Conservation (phyloP, 2,797 vertebrate species). For the Tragelaphus oryx region DNA sequence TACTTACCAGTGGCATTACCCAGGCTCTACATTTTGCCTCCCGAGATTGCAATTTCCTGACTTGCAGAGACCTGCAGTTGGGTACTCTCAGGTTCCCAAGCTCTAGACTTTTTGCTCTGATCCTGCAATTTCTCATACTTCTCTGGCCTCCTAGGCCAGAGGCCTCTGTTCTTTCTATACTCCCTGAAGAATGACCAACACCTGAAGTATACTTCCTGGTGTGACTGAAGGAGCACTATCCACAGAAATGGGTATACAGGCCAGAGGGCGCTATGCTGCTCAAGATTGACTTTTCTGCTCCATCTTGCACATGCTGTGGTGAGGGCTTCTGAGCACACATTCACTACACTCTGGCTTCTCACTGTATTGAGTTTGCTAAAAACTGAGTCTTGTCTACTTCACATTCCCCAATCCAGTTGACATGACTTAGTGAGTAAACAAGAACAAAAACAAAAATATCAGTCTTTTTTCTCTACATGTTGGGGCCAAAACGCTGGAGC, state of each 20-base stretch:
- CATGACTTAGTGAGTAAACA: background rate
- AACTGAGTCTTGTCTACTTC: background rate
- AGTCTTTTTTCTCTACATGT: background rate
- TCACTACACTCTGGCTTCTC: background rate
- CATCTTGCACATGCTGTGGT: background rate
- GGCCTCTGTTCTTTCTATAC: background rate
- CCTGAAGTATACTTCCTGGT: background rate
- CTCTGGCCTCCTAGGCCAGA: background rate
- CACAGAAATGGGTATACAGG: background rate
- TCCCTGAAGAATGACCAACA: background rate
- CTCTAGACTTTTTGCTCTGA: background rate
- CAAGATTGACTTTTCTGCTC: background rate
- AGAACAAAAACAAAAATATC: background rate
- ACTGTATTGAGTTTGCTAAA: background rate
- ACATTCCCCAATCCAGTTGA: background rate
- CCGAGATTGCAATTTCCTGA: background rate
- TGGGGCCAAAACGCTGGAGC: background rate
- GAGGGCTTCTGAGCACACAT: background rate
- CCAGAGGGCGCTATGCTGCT: background rate
- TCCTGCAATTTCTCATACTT: background rate
- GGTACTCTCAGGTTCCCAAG: accelerated
- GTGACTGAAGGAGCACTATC: background rate
- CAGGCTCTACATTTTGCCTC: background rate
- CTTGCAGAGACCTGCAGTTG: background rate
- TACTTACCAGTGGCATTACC: background rate